Percentiles rank a stretch among this genome's conserved stretches.
Evolutionary conservation across 2,797 vertebrate genomes (phyloP).

Genomic region (Hybognathus amarus): DNA sequence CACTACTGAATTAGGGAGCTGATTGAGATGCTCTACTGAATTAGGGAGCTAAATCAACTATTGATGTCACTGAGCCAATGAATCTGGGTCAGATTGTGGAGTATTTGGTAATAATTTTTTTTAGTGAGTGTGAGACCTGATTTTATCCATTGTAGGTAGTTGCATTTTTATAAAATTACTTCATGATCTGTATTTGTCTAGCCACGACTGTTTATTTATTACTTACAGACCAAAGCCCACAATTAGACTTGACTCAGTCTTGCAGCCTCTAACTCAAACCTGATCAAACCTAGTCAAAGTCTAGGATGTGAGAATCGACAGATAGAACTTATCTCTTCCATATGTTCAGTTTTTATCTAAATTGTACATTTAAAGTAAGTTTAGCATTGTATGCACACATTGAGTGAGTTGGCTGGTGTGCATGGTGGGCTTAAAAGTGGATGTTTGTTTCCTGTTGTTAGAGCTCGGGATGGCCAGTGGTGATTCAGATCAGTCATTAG

Average conservation of each 20-base stretch:
- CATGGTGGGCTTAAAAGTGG: slow-evolving; percentile 14
- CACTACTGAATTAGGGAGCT: no score
- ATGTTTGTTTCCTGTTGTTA: slow-evolving; percentile 31
- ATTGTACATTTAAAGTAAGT: neutral
- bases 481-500: slow-evolving; percentile 13
- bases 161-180: neutral
- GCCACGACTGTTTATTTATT: neutral
- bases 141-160: neutral
- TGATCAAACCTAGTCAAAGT: neutral
- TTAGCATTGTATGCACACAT: neutral
- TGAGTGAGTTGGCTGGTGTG: slow-evolving; percentile 4
- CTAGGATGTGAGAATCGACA: neutral
- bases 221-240: neutral
- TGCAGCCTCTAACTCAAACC: neutral
- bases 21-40: no score
- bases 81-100: slow-evolving; percentile 1
- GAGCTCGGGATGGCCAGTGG: neutral
- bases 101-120: neutral
- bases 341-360: neutral
- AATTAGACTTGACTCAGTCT: neutral
- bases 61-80: neutral
- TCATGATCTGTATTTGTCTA: neutral
- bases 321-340: neutral
- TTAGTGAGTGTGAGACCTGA: neutral
- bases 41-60: neutral